Base-by-base conservation (phyloP, 2,113 vertebrate species). In the Scartelaos histophorus region DNA sequence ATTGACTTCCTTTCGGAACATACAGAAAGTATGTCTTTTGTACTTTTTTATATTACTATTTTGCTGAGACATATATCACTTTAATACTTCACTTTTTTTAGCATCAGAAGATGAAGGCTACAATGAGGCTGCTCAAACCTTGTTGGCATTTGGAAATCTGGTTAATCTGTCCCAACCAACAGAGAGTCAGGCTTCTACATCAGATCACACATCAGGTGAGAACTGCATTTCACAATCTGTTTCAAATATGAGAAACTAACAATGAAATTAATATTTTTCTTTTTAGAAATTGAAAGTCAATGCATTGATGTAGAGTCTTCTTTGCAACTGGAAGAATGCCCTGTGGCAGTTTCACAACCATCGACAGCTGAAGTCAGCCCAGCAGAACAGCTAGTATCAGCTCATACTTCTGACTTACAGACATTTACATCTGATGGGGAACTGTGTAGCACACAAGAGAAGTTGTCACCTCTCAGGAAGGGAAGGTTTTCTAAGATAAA, bases 81-180 rank as follows among this genome's bases (percentile, higher is more conserved):
- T 54, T 2, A 62, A 16, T 29, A 35, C 0, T 67, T 21, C 13
- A 6, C 0, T 17, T 72, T 75, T 91, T 70, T 78, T 67, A 96
- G 95, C 88, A 68, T 69, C 87, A 83, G 94, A 80, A 0, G 78
- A 84, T 0, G 93, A 96, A 76, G 94, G 95, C 90, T 96, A 95
- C 80, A 90, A 95, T 1, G 95, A 98, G 90, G 97, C 97, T 46
- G 97, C 97, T 65, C 94, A 96, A 87, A 95, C 96, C 53, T 92
- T 99, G 73, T 91, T 98, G 87, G 94, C 97, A 74, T 97, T 98
- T 54, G 91, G 96, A 79, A 94, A 93, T 83, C 83, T 93, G 5
- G 49, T 80, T 76, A 86, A 87, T 3, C 34, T 86, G 16, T 70
- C 85, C 47, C 87, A 82, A 60, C 66, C 77, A 9, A 29, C 49